Evolutionary conservation across 2,113 vertebrate species (phyloP), one percentile per base, ranked within the genome.

Genomic region (Laticauda laticaudata): DNA sequence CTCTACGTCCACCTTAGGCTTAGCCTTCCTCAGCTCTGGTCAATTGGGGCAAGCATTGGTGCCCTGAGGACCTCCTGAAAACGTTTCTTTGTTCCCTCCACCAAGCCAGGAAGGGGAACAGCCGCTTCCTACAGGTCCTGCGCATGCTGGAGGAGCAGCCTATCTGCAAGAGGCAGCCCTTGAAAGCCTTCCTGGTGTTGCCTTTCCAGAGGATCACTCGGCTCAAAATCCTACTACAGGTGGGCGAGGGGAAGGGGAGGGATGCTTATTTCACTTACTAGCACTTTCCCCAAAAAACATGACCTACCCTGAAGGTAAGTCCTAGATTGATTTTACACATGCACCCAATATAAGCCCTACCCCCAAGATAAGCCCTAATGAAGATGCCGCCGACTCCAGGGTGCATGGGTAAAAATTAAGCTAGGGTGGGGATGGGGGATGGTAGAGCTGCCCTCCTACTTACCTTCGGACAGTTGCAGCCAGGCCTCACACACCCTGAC

Each of bases 131-230:
- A 7, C 90, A 54, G 8, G 94, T 92, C 8, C 93, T 98, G 24
- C 97, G 96, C 93, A 97, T 95, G 86, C 97, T 98, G 45, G 98
- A 98, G 95, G 94, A 94, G 39, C 94, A 98, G 53, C 96, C 97
- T 0, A 90, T 97, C 51, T 98, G 98, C 95, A 97, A 98, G 86
- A 97, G 97, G 94, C 98, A 97, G 92, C 95, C 89, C 45, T 97
- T 98, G 2, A 98, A 98, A 95, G 98, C 98, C 0, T 98, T 98
- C 96, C 96, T 98, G 15, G 96, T 98, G 21, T 97, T 98, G 51
- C 98, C 98, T 3, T 98, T 98, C 93, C 98, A 98, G 96, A 97
- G 98, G 91, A 98, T 98, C 57, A 98, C 98, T 64, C 97, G 98
- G 21, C 92, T 98, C 5, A 98, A 97, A 93, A 98, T 98, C 89